Base-by-base conservation (phyloP, 2,113 vertebrate genomes). In the Athene cunicularia region DNA sequence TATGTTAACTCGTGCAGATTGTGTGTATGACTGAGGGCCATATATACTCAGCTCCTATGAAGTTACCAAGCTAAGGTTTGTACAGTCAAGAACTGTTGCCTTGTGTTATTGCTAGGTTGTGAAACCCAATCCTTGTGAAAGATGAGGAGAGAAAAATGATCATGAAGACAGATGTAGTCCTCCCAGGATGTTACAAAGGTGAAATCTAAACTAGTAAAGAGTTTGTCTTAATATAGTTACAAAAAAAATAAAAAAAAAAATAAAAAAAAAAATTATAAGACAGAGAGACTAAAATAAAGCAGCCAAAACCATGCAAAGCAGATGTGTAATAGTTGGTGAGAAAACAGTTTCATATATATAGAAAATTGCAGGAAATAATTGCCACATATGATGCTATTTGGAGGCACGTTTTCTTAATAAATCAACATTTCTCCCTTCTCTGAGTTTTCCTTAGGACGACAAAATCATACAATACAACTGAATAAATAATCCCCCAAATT, bases 161-260 rank as follows among this genome's bases (percentile, higher is more conserved):
- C 93, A 86, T 82, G 80, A 90, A 90, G 88, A 90, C 55, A 73
- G 75, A 80, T 92, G 66, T 39, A 85, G 60, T 88, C 66, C 49
- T 93, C 45, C 24, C 49, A 70, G 66, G 68, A 67, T 92, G 74
- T 92, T 86, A 12, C 19, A 55, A 83, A 83, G 68, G 39, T 77
- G 47, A 45, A 82, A 68, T 91, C 35, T 80, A 80, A 96, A 70
- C 59, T 82, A 83, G 50, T 41, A 6, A 82, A 62, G 59, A 35
- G 32, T 82, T 95, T 30, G 12, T 91, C 83, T 91, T 94, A 88
- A 89, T 94, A 52, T 52, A 58, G 56, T 79, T 56, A 60, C 30
- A 85, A 28, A 84, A 28, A 84, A 93, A 80, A 56, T 45, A 0
- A 37, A 37, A 37, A 37, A 37, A 37, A 37, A 37, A 37, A 37